phyloP scores from a whole-genome alignment of 35 echinoderm and acorn worm genomes.

The Stichopus chloronotus region DNA sequence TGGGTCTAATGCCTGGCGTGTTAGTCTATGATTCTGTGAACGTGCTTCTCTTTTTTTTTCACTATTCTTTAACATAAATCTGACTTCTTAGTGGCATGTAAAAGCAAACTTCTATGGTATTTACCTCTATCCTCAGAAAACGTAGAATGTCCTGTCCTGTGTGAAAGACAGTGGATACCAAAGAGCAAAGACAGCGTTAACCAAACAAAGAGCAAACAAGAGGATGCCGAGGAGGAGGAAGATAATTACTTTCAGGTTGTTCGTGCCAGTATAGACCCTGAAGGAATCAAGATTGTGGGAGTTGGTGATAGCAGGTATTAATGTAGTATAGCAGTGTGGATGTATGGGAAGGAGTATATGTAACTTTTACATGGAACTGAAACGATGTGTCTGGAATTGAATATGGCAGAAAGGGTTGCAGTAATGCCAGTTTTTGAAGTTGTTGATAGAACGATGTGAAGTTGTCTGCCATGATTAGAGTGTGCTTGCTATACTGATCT shows the following conservation, averaged over 20 bases:
- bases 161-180: constrained; percentile 18
- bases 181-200: not conserved
- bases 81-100: too few species aligned
- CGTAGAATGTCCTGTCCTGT: constrained; percentile 25
- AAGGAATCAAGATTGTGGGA: not conserved
- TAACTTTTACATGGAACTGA: too few species aligned
- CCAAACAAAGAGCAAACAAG: not conserved
- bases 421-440: too few species aligned
- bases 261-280: constrained; percentile 2
- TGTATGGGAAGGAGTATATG: not conserved
- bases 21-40: too few species aligned
- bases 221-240: not conserved
- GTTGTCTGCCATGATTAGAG: too few species aligned
- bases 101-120: not conserved
- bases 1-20: too few species aligned
- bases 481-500: too few species aligned
- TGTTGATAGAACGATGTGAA: too few species aligned
- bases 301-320: constrained; percentile 20
- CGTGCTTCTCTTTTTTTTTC: not conserved
- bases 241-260: not conserved
- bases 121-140: not conserved
- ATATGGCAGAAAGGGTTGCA: too few species aligned
- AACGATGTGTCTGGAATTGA: too few species aligned
- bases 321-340: not conserved
- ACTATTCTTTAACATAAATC: not conserved